phyloP scores from a whole-genome alignment of 2,888 invertebrate genomes.

The Dryocosmus kuriphilus region DNA sequence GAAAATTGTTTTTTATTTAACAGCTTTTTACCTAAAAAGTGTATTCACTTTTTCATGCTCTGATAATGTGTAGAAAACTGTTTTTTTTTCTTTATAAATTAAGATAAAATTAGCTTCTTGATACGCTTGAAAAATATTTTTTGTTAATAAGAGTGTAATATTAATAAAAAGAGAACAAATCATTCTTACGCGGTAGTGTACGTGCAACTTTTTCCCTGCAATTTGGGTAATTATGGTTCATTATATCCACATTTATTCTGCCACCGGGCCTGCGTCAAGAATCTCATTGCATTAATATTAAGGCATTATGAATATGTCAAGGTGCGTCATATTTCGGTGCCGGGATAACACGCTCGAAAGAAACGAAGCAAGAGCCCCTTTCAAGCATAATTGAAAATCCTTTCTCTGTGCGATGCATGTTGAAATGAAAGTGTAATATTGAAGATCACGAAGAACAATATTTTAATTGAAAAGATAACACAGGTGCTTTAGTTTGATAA shows the following conservation, averaged over 20 bases:
- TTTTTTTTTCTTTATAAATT: too few relatives aligned
- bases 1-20: too few relatives aligned
- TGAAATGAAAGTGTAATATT: constrained; percentile 35
- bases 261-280: constrained; percentile 7
- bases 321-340: constrained; percentile 29
- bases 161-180: background rate
- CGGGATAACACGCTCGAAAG: constrained; percentile 21
- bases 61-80: too few relatives aligned
- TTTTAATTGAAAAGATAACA: constrained; percentile 33
- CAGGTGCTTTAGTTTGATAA: background rate
- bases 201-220: background rate
- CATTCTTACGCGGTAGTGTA: background rate
- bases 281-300: constrained; percentile 27
- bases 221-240: constrained; percentile 21
- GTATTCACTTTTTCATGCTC: too few relatives aligned
- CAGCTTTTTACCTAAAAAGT: too few relatives aligned
- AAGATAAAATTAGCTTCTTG: too few relatives aligned
- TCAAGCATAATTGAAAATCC: constrained; percentile 35
- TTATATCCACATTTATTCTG: constrained; percentile 24
- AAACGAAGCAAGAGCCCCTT: constrained; percentile 4
- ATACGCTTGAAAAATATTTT: too few relatives aligned
- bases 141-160: background rate
- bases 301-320: constrained; percentile 40
- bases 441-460: background rate
- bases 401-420: constrained; percentile 15